Base-by-base conservation (phyloP, 2,888 invertebrate species). In the Sphaerophoria taeniata region DNA sequence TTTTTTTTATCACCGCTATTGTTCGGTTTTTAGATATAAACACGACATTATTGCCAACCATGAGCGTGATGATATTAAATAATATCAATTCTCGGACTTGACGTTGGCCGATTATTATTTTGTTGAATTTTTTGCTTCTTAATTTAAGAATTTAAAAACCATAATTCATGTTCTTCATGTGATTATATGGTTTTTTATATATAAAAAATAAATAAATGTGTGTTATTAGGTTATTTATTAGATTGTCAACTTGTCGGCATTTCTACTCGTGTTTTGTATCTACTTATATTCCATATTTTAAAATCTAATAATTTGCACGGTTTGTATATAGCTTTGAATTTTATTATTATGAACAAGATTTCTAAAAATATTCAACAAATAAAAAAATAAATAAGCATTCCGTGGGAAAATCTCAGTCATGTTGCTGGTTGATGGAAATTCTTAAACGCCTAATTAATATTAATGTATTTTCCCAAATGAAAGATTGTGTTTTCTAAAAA, bases 381-480 rank as follows among this genome's bases (percentile, higher is more conserved):
- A 47, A 67, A 51, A 43, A 43, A 43, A 4, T 12, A 45, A 24
- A n/a, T 51, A 16, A 12, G 5, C 36, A 67, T 39, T 53, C 39
- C 24, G 53, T 67, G 67, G 53, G 67, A 67, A 67, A 67, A 31
- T 53, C 6, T 65, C 3, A 43, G 4, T 45, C 45, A 43, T 51
- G 14, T 65, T 75, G 9, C 60, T 43, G 9, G 39, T 61, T 69
- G 39, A 34, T 24, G 2, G 24, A 60, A 49, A 69, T 76, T 70
- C 45, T 36, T 70, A 45, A 55, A 47, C 70, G 70, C 16, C 70
- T 60, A 76, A 76, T 76, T 76, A 70, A 61, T 70, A 70, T 47
- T 69, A 76, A 76, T 76, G 60, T 76, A 53, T 0, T 76, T 16
- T 67, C 11, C 45, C 51, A 43, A 49, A 33, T 34, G 36, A 24